Evolutionary conservation across 1,140 invertebrate species (phyloP), one percentile per base, ranked within the genome.

Genomic region (Danaus plexippus): DNA sequence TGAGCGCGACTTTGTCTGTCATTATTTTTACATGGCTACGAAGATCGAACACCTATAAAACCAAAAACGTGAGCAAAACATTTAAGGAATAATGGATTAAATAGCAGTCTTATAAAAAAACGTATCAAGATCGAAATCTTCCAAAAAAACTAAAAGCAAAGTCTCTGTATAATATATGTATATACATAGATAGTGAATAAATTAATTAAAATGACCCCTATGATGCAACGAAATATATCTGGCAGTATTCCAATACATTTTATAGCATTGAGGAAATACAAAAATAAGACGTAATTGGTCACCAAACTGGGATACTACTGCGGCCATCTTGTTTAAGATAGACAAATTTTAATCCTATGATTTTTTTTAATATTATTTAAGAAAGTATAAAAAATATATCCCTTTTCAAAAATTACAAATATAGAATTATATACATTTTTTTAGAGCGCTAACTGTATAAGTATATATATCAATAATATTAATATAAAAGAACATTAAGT

Each of bases 211-310:
- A 32, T 32, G 2, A 32, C 22, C 5, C 5, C 46, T 43, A 15
- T 55, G 47, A 49, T 56, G 47, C 47, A 56, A 56, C 40, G 47
- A 32, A 18, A 49, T 32, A 11, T 49, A 11, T 32, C 47, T 32
- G 40, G 47, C 40, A 32, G 18, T n/a, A 32, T 48, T 22, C n/a
- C 32, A 48, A 18, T 54, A 62, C 65, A 61, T 52, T 56, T 59
- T 54, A 52, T 52, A 59, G 57, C 56, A 61, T 66, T 66, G 61
- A 69, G 62, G 61, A 66, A 61, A 70, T 56, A 67, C 55, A 18
- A 63, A 64, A 66, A 52, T 59, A 54, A 43, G 40, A 63, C 57
- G 57, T 59, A 63, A 63, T 61, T 61, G 48, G 48, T n/a, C 43
- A 43, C 15, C 52, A 47, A 47, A 12, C 52, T 49, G 42, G 50